Percentiles rank a stretch among this genome's conserved stretches.
phyloP scores from a whole-genome alignment of 2,888 invertebrate species.

The Venustoraphidia nigricollis region DNA sequence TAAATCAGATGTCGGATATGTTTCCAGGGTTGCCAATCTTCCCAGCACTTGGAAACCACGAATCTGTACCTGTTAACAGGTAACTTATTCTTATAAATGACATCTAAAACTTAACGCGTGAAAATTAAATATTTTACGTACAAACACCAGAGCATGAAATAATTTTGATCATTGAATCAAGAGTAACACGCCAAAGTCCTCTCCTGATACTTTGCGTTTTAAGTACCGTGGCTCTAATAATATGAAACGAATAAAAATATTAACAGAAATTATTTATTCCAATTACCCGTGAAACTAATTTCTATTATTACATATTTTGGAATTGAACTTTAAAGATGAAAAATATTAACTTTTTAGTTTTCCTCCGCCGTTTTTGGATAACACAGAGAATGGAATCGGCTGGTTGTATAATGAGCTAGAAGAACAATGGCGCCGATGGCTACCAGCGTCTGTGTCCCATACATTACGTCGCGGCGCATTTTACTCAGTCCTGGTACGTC shows the following conservation, averaged over 20 bases:
- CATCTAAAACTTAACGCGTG: neutral
- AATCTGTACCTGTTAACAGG: slow-evolving; percentile 91
- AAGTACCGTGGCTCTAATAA: neutral
- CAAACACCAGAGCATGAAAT: too few species aligned
- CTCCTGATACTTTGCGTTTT: too few species aligned
- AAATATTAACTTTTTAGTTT: slow-evolving; percentile 44
- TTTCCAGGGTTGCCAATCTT: slow-evolving; percentile 89
- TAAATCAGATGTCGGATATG: slow-evolving; percentile 67
- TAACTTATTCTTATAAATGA: slow-evolving; percentile 21
- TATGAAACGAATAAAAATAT: neutral
- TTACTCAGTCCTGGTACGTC: slow-evolving; percentile 80
- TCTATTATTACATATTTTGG: too few species aligned
- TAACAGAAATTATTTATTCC: neutral
- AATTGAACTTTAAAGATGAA: too few species aligned
- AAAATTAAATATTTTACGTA: neutral
- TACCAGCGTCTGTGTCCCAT: slow-evolving; percentile 74
- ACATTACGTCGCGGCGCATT: slow-evolving; percentile 79
- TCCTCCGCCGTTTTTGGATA: slow-evolving; percentile 71
- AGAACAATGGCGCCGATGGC: slow-evolving; percentile 81
- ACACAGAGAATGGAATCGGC: slow-evolving; percentile 64
- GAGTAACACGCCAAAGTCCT: neutral
- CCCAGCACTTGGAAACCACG: slow-evolving; percentile 92
- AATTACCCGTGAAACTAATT: too few species aligned
- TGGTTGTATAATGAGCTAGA: slow-evolving; percentile 90
- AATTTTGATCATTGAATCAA: neutral